These are phyloP conservation scores for Oryzias dopingdopingensis DNA, from an alignment of 2,797 vertebrate genomes.

Conservation along the genomic window DNA sequence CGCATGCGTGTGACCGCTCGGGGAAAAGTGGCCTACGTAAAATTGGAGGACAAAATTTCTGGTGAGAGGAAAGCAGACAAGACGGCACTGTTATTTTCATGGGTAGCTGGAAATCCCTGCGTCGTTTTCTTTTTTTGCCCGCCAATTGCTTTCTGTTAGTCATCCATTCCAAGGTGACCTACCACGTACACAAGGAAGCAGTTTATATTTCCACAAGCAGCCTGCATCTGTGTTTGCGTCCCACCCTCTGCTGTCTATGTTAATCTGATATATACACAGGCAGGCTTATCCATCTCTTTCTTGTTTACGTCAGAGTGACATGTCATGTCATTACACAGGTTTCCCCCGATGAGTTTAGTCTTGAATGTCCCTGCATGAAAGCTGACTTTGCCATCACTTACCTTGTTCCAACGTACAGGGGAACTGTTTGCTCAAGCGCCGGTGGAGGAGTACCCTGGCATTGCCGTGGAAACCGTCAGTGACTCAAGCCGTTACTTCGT, in stretches of 20 bases:
- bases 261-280: background rate
- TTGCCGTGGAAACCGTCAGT: constrained; percentile 92
- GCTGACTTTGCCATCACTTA: constrained; percentile 2
- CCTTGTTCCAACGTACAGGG: constrained; percentile 70
- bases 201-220: constrained; percentile 31
- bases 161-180: constrained; percentile 66
- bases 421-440: constrained; percentile 96
- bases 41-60: constrained; percentile 94
- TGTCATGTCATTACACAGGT: background rate
- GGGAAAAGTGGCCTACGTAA: constrained; percentile 90
- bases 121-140: constrained; percentile 29
- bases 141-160: constrained; percentile 47
- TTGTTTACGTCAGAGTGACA: constrained; percentile 3
- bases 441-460: constrained; percentile 89
- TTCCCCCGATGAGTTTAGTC: constrained; percentile 7
- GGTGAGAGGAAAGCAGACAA: constrained; percentile 75
- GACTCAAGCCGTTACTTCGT: constrained; percentile 98
- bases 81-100: constrained; percentile 46
- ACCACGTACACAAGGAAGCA: constrained; percentile 27
- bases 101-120: constrained; percentile 54
- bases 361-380: background rate
- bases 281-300: background rate
- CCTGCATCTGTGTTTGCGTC: constrained; percentile 4
- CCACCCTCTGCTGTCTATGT: background rate
- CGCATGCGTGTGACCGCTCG: constrained; percentile 92